These are phyloP conservation scores for Otus sunia DNA, from an alignment of 2,113 vertebrate genomes.

Conservation along the genomic window DNA sequence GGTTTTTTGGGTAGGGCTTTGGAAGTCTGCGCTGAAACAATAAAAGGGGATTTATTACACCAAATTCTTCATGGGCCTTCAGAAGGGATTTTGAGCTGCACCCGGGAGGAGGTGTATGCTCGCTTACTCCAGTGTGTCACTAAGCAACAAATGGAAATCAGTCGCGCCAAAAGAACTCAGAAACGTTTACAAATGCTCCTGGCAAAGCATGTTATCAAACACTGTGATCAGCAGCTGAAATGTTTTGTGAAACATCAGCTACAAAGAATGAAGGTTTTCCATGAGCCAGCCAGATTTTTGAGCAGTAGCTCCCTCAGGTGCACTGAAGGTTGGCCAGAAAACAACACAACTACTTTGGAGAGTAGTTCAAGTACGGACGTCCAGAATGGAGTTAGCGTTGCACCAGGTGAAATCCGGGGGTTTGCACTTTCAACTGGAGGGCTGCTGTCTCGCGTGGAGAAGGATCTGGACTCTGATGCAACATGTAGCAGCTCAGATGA, in stretches of 20 bases:
- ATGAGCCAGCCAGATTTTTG: slow-evolving; percentile 36
- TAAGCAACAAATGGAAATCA: slow-evolving; percentile 79
- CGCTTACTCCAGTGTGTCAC: slow-evolving; percentile 75
- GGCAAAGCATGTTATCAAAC: slow-evolving; percentile 80
- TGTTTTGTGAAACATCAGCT: slow-evolving; percentile 75
- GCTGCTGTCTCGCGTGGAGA: slow-evolving; percentile 80
- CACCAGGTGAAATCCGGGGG: slow-evolving; percentile 73
- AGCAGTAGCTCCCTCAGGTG: slow-evolving; percentile 54
- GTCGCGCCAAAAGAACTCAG: slow-evolving; percentile 75
- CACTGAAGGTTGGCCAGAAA: slow-evolving; percentile 59
- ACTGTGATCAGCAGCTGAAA: slow-evolving; percentile 84
- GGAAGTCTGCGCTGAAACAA: slow-evolving; percentile 51
- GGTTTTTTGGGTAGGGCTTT: slow-evolving; percentile 66
- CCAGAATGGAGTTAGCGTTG: slow-evolving; percentile 36
- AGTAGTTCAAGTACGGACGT: slow-evolving; percentile 25
- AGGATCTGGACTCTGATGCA: slow-evolving; percentile 88
- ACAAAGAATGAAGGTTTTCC: slow-evolving; percentile 61
- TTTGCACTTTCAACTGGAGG: slow-evolving; percentile 76
- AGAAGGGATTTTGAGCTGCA: slow-evolving; percentile 44
- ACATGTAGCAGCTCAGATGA: slow-evolving; percentile 94
- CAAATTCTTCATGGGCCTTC: slow-evolving; percentile 51
- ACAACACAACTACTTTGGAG: background rate
- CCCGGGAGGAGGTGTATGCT: slow-evolving; percentile 65
- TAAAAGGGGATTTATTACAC: slow-evolving; percentile 65
- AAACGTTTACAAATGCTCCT: slow-evolving; percentile 84